Percentiles rank a stretch among this genome's conserved stretches.
Evolutionary conservation across 2,888 invertebrate species (phyloP).

Genomic region (Eupsilia transversa): DNA sequence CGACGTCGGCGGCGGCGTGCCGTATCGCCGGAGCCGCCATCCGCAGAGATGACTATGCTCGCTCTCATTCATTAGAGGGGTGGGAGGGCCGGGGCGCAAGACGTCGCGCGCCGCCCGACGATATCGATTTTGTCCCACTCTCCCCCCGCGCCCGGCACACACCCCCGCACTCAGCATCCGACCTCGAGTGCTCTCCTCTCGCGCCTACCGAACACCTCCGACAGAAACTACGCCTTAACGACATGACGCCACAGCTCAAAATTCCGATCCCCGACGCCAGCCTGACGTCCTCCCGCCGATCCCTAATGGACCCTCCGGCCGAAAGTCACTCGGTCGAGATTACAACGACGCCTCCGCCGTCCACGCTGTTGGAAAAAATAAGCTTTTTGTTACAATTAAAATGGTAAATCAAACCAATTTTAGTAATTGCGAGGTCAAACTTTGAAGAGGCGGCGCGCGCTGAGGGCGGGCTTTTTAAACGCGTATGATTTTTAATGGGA

Average conservation of each 20-base stretch:
- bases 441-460: conserved; percentile 85
- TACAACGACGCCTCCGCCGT: conserved; percentile 82
- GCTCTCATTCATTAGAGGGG: conserved; percentile 90
- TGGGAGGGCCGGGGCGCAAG: conserved; percentile 84
- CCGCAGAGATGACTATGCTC: conserved; percentile 89
- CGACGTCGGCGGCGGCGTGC: conserved; percentile 77
- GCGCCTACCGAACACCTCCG: conserved; percentile 89
- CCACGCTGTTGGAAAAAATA: conserved; percentile 87
- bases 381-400: conserved; percentile 91
- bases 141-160: conserved; percentile 80
- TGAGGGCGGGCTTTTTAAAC: conserved; percentile 80
- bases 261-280: conserved; percentile 78
- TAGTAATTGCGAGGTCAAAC: conserved; percentile 90
- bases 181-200: conserved; percentile 90
- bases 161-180: conserved; percentile 89
- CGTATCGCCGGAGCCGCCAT: conserved; percentile 84
- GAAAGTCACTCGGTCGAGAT: conserved; percentile 90
- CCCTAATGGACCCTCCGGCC: conserved; percentile 87
- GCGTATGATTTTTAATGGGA: conserved; percentile 84
- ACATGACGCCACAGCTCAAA: conserved; percentile 88
- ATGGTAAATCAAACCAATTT: conserved; percentile 91
- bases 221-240: conserved; percentile 89
- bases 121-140: conserved; percentile 90
- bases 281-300: conserved; percentile 80
- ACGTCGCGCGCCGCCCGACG: conserved; percentile 90